A percentile compares a stretch with the other conserved stretches of the same genome.
Conservation (phyloP, 2,113 vertebrate species). For the Copsychus sechellarum region DNA sequence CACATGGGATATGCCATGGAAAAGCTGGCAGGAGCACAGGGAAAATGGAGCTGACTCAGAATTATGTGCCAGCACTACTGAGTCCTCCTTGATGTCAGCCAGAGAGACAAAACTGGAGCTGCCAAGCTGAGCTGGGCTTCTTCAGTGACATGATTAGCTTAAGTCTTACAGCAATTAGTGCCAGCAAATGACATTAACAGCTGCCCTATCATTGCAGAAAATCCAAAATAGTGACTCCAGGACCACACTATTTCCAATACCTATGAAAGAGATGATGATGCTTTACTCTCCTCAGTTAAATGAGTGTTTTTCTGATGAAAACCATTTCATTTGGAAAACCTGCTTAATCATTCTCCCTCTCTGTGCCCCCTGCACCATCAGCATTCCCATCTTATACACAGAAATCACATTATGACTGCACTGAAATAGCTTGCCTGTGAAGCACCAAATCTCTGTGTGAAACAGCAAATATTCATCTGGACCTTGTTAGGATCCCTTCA, state of each 20-base stretch:
- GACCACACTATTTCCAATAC: not conserved
- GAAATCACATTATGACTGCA: not conserved
- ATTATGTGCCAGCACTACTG: fast-evolving
- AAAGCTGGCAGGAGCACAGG: not conserved
- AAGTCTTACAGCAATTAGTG: not conserved
- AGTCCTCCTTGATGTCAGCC: not conserved
- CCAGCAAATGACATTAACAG: not conserved
- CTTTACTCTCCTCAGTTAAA: not conserved
- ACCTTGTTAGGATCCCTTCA: not conserved
- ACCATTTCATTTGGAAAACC: not conserved
- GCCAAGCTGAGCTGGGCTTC: not conserved
- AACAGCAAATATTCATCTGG: not conserved
- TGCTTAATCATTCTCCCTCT: not conserved
- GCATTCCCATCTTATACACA: not conserved
- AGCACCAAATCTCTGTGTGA: not conserved
- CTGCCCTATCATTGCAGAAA: not conserved
- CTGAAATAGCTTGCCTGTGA: not conserved
- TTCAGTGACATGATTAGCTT: not conserved
- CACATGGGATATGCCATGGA: not conserved
- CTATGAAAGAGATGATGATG: fast-evolving
- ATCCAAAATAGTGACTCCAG: not conserved
- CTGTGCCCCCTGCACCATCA: not conserved
- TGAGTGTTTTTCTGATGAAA: not conserved
- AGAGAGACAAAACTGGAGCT: not conserved
- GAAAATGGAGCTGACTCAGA: not conserved